phyloP scores from a whole-genome alignment of 2,797 vertebrate genomes.

The Acropternis orthonyx region DNA sequence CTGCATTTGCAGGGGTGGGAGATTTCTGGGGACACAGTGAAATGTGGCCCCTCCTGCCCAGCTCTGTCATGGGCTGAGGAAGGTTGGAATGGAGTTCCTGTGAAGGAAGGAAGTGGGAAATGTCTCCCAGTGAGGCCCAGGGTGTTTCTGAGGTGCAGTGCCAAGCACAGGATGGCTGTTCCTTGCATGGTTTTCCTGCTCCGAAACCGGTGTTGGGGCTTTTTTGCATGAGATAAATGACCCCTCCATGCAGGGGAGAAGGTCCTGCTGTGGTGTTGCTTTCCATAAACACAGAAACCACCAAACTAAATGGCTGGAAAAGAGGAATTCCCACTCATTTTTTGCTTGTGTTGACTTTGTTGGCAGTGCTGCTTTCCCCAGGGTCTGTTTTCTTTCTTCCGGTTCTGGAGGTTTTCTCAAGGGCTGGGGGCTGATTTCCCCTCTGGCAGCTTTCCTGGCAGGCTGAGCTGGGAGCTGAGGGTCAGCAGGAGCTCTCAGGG shows the following conservation, averaged over 20 bases:
- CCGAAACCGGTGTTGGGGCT: not conserved
- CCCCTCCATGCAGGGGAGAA: not conserved
- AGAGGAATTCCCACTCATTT: conserved; percentile 21
- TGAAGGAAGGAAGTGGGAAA: not conserved
- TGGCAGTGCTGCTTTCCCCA: not conserved
- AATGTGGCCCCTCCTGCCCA: not conserved
- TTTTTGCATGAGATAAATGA: not conserved
- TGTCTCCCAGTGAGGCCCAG: not conserved
- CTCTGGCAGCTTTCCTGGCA: conserved; percentile 10
- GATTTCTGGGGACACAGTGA: conserved; percentile 1
- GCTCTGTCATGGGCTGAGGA: not conserved
- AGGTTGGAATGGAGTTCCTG: not conserved
- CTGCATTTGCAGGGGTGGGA: conserved; percentile 38
- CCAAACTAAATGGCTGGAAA: not conserved
- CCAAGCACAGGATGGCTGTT: not conserved
- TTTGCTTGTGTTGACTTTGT: not conserved
- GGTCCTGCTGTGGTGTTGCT: not conserved
- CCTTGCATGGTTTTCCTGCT: rapidly evolving
- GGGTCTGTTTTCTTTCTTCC: conserved; percentile 12
- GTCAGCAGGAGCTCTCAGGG: not conserved
- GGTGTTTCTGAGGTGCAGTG: not conserved
- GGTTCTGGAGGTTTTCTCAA: conserved; percentile 15
- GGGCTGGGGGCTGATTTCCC: not conserved
- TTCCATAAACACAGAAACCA: not conserved
- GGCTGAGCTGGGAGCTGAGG: conserved; percentile 5